Evolutionary conservation across 2,113 vertebrate species (phyloP).

Genomic region (Sturnus vulgaris): DNA sequence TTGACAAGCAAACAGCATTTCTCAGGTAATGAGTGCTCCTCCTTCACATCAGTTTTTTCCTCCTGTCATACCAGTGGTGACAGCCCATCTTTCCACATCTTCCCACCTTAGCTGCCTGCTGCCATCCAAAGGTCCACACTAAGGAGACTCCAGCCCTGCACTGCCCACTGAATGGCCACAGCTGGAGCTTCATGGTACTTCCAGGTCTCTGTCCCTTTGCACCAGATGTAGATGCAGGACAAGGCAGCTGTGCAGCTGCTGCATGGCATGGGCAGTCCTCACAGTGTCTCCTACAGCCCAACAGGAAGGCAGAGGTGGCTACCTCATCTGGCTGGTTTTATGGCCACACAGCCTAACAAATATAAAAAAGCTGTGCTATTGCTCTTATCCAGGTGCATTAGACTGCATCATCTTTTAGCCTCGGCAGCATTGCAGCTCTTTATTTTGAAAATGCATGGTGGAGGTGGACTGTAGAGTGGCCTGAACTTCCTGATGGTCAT

Average conservation of each 20-base stretch:
- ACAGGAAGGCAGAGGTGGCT: background rate
- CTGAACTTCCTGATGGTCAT: background rate
- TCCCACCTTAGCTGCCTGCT: accelerated
- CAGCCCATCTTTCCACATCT: background rate
- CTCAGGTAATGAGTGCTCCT: background rate
- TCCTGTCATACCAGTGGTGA: background rate
- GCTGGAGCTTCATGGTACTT: background rate
- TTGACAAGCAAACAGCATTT: background rate
- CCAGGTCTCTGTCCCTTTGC: background rate
- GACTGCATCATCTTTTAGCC: background rate
- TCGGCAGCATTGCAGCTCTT: background rate
- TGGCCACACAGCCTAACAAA: background rate
- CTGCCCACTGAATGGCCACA: background rate
- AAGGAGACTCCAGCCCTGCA: background rate
- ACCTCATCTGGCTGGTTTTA: background rate
- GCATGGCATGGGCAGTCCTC: accelerated
- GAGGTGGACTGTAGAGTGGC: background rate
- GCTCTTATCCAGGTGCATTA: background rate
- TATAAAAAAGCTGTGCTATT: background rate
- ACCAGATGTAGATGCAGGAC: background rate
- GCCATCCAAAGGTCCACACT: background rate
- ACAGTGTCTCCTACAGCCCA: background rate
- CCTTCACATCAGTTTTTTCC: background rate
- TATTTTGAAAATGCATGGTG: background rate
- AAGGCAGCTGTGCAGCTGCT: background rate